Evolutionary conservation across 2,113 vertebrate genomes (phyloP).

Genomic region (Lethenteron camtschaticum): DNA sequence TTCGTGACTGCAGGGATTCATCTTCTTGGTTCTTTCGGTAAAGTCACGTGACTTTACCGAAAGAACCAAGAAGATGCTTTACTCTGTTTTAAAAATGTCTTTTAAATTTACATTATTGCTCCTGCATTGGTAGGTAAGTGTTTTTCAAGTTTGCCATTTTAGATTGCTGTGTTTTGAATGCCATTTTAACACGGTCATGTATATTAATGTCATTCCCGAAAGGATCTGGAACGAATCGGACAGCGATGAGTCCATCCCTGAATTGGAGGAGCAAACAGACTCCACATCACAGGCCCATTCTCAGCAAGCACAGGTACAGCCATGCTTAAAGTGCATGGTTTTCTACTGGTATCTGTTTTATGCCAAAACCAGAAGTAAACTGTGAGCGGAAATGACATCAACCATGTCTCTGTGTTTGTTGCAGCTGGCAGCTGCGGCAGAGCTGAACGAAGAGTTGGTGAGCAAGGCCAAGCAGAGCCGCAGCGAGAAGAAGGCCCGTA

Average conservation of each 20-base stretch:
- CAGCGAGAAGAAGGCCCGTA: slow-evolving; percentile 85
- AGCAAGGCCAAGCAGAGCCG: slow-evolving; percentile 80
- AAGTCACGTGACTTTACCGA: no score
- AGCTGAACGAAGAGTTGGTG: slow-evolving; percentile 40
- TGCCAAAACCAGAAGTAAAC: not conserved
- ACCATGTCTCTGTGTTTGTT: slow-evolving; percentile 10
- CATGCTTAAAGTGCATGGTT: not conserved
- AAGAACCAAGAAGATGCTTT: no score
- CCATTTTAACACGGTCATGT: no score
- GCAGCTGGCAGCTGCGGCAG: slow-evolving; percentile 65
- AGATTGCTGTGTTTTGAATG: no score
- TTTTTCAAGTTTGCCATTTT: no score
- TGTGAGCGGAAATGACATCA: no score
- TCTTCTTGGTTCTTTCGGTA: no score
- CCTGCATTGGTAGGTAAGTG: no score
- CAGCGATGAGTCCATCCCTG: slow-evolving; percentile 60
- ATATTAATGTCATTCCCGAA: no score
- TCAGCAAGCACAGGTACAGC: slow-evolving; percentile 34
- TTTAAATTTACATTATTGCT: no score
- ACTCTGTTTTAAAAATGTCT: no score
- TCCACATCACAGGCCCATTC: slow-evolving; percentile 28
- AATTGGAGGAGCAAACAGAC: slow-evolving; percentile 58
- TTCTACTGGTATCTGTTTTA: not conserved
- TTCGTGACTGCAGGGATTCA: no score
- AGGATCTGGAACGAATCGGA: slow-evolving; percentile 59